Base-by-base conservation (phyloP, 2,113 vertebrate genomes). In the Triplophysa rosa region DNA sequence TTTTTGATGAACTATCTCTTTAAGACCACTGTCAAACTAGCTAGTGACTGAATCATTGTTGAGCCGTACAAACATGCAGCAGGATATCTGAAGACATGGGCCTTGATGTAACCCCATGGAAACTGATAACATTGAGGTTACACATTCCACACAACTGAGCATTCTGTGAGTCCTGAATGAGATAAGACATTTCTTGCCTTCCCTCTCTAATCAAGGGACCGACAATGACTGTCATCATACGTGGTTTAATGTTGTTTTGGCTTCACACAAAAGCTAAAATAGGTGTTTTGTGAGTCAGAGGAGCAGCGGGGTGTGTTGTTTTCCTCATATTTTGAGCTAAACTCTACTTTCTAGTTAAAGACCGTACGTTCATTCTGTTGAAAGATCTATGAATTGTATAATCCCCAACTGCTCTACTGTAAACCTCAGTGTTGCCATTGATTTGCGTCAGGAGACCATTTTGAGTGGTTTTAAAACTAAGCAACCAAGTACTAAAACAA, bases 91-190 rank as follows among this genome's bases (percentile, higher is more conserved):
- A 68, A 79, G 85, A 79, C 85, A 62, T 16, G 5, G n/a, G 85
- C 89, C 90, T 88, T 89, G 89, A 88, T 88, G 84, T 85, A 86
- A 89, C 75, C 84, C 85, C 79, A 84, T 70, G 87, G 80, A 85
- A 86, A 89, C 89, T 87, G 89, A 91, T 90, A 91, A 85, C 80
- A 87, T 78, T 87, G 84, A 86, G 84, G 82, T 81, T 83, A 78
- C 67, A 81, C 87, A 92, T 91, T 91, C 91, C 85, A 86, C 78
- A 52, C 79, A 79, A 77, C 83, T 80, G 82, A 85, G 83, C 86
- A 88, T 66, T 85, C 87, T 87, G 86, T 75, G 52, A 85, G 86
- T 87, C 80, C 58, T 85, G 77, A 85, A 84, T 49, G 56, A 88
- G 88, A 91, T 91, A 91, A 89, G 87, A 82, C 19, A 66, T 70